Conservation (phyloP, 1,140 invertebrate genomes). For the Conus ventricosus region DNA sequence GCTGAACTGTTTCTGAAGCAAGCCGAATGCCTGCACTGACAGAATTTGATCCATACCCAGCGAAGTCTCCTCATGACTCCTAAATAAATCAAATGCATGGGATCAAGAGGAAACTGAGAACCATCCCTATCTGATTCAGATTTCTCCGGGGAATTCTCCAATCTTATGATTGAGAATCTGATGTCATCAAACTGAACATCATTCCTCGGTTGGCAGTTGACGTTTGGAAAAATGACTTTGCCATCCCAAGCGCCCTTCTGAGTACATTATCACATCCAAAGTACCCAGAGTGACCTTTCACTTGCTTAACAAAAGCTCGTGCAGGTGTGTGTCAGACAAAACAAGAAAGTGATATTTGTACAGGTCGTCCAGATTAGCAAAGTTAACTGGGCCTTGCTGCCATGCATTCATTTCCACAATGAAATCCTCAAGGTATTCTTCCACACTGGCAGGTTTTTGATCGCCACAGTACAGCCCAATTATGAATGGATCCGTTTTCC, state of each 20-base stretch:
- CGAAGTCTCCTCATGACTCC: constrained; percentile 72
- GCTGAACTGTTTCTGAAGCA: constrained; percentile 9
- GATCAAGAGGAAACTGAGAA: constrained; percentile 70
- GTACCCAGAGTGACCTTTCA: constrained; percentile 64
- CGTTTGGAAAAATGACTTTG: constrained; percentile 53
- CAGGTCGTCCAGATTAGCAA: constrained; percentile 39
- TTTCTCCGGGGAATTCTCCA: constrained; percentile 53
- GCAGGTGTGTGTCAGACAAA: constrained; percentile 73
- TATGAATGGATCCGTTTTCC: constrained; percentile 32
- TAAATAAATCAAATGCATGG: constrained; percentile 73
- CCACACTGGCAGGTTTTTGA: constrained; percentile 56
- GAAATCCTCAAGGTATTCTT: constrained; percentile 59
- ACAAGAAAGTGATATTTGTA: constrained; percentile 50
- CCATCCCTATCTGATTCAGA: constrained; percentile 60
- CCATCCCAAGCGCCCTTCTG: constrained; percentile 43
- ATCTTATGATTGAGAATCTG: constrained; percentile 66
- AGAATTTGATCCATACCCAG: constrained; percentile 56
- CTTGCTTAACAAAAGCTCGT: constrained; percentile 69
- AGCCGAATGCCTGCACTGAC: constrained; percentile 22
- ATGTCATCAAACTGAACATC: constrained; percentile 55
- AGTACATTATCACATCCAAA: constrained; percentile 51
- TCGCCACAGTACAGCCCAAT: constrained; percentile 58
- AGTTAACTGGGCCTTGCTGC: constrained; percentile 34
- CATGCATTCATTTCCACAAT: constrained; percentile 49
- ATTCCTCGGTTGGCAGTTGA: constrained; percentile 44